These are phyloP conservation scores for Cephus rjabovi DNA, from an alignment of 2,888 invertebrate genomes.

Conservation along the genomic window DNA sequence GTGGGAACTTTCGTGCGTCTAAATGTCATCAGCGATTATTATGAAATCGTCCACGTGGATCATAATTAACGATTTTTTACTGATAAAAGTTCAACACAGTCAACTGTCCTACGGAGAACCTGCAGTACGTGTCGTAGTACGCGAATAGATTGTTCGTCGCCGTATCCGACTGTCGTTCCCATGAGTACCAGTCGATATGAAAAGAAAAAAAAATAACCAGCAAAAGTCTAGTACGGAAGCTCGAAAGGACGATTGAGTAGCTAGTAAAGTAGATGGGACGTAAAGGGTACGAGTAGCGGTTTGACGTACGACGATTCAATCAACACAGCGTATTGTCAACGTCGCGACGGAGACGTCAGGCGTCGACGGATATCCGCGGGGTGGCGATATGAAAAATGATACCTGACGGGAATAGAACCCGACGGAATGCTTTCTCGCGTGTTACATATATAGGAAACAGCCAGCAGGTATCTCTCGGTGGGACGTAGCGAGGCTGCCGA, in stretches of 20 bases:
- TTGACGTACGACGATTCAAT: conserved; percentile 53
- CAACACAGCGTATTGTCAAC: conserved; percentile 50
- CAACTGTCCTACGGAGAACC: neutral
- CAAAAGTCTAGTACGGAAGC: neutral
- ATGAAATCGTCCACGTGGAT: neutral
- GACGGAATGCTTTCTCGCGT: conserved; percentile 1
- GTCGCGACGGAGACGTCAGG: conserved; percentile 42
- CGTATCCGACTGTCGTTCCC: neutral
- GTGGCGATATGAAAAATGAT: conserved; percentile 50
- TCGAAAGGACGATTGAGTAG: neutral
- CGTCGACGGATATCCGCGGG: conserved; percentile 43
- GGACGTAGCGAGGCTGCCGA: neutral
- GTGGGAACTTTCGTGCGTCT: neutral
- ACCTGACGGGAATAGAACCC: conserved; percentile 30
- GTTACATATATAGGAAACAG: neutral
- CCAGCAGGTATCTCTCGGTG: conserved; percentile 2
- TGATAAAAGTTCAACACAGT: neutral
- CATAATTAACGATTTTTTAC: neutral
- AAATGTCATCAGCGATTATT: neutral
- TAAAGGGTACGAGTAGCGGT: conserved; percentile 10
- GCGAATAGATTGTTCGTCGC: neutral
- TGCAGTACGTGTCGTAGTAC: neutral
- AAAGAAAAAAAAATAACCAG: neutral
- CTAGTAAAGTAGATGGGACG: conserved; percentile 8
- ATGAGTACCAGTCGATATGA: neutral